Conservation (phyloP, 1,140 invertebrate species). For the Piezodorus guildinii region DNA sequence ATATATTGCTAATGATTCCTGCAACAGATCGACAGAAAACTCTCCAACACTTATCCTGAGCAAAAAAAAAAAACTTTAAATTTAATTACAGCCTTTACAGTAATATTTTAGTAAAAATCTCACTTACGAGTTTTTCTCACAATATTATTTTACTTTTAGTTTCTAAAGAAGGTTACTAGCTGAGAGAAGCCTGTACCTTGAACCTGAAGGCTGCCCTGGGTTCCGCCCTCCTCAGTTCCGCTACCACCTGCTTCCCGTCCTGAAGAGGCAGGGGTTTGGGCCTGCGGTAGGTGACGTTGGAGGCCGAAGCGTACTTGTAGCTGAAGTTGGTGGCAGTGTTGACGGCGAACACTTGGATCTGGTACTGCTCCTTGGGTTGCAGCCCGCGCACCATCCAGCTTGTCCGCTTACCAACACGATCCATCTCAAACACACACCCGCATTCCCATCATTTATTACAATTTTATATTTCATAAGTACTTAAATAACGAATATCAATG, state of each 20-base stretch:
- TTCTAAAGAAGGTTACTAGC: too few relatives aligned
- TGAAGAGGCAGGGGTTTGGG: neutral
- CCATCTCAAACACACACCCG: slow-evolving; percentile 1
- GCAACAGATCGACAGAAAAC: too few relatives aligned
- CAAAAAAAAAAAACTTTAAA: too few relatives aligned
- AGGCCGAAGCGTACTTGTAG: neutral
- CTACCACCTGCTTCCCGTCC: neutral
- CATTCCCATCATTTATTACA: too few relatives aligned
- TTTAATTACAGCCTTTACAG: too few relatives aligned
- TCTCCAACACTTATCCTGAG: too few relatives aligned
- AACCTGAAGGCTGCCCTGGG: neutral
- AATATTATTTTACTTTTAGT: too few relatives aligned
- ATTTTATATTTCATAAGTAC: too few relatives aligned
- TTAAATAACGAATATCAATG: too few relatives aligned
- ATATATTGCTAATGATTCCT: too few relatives aligned
- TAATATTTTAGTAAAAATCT: too few relatives aligned
- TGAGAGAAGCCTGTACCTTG: neutral
- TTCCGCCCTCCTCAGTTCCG: neutral
- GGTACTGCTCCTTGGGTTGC: neutral
- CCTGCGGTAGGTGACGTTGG: neutral
- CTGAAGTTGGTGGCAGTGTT: slow-evolving; percentile 5
- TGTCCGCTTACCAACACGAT: neutral
- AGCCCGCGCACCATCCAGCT: slow-evolving; percentile 2
- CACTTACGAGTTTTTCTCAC: too few relatives aligned
- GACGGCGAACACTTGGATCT: neutral